These are phyloP conservation scores for Actinostola sp. DNA, from an alignment of 92 coral and sea anemone species.

Conservation along the genomic window DNA sequence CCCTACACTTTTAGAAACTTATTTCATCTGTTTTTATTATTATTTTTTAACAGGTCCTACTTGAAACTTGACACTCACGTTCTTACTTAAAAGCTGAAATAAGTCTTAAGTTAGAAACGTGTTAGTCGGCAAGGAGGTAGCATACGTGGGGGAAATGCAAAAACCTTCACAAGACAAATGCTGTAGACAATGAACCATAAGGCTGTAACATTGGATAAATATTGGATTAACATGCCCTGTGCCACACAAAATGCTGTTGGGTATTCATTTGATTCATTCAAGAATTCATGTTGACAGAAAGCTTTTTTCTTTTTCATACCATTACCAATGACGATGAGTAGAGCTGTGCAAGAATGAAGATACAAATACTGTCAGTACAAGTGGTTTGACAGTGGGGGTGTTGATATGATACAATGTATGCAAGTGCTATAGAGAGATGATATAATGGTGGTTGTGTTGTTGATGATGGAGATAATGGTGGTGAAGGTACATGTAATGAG, in stretches of 20 bases:
- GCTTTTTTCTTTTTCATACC: constrained; percentile 68
- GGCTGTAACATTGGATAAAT: constrained; percentile 58
- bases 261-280: not conserved
- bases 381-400: too few species aligned
- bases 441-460: not conserved
- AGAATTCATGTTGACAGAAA: constrained; percentile 69
- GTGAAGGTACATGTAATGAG: not conserved
- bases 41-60: too few species aligned
- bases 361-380: not conserved
- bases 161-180: constrained; percentile 79
- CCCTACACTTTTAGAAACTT: too few species aligned
- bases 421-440: too few species aligned
- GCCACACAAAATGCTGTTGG: constrained; percentile 80
- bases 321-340: constrained; percentile 63
- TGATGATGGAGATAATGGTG: not conserved
- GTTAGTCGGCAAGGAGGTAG: too few species aligned
- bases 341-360: constrained; percentile 30
- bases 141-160: too few species aligned
- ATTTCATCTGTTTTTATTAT: too few species aligned
- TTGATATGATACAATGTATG: too few species aligned
- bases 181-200: constrained; percentile 85
- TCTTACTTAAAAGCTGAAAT: too few species aligned
- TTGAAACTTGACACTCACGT: too few species aligned
- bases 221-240: constrained; percentile 78
- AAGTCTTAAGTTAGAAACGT: too few species aligned